Base-by-base conservation (phyloP, 2,888 invertebrate genomes). In the Junonia oenone region DNA sequence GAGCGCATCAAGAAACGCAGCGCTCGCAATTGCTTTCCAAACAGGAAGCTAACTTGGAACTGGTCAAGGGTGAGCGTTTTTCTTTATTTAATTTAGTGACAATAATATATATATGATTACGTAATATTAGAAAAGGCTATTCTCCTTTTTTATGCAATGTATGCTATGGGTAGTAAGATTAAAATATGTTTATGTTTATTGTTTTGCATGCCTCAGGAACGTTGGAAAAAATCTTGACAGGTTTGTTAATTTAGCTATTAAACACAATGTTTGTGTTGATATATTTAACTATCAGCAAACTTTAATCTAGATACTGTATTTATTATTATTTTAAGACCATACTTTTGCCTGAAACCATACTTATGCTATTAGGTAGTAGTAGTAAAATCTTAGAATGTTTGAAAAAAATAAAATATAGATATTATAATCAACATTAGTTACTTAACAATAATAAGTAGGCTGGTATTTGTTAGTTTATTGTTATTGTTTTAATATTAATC, bases 31-130 rank as follows among this genome's bases (percentile, higher is more conserved):
- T 96, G 78, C 92, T 94, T 71, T 97, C 94, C 71, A 95, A 97
- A 77, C 97, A 98, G 80, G 98, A 98, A 83, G 97, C 97, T 49
- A 98, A 97, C 84, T 89, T 97, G 76, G 97, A 98, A 88, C 95
- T 96, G 71, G 97, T 97, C 59, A 97, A 97, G 93, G 95, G 97
- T 97, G 68, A 83, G 85, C 73, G 50, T 51, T 56, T 38, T 58
- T 29, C 37, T 29, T 51, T 31, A 63, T 61, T 58, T 45, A 17
- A 43, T 19, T 35, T 46, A 33, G 55, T 66, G 56, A 56, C 33
- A 26, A 31, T 35, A 27, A 47, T n/a, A n/a, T n/a, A 55, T 35
- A 40, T 51, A 38, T 5, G 22, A n/a, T n/a, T 22, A 22, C 51
- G 19, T 40, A 38, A 40, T 43, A 27, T 19, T 55, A 62, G 50